Evolutionary conservation across 35 echinoderm and acorn worm species (phyloP).

Genomic region (Lytechinus pictus): DNA sequence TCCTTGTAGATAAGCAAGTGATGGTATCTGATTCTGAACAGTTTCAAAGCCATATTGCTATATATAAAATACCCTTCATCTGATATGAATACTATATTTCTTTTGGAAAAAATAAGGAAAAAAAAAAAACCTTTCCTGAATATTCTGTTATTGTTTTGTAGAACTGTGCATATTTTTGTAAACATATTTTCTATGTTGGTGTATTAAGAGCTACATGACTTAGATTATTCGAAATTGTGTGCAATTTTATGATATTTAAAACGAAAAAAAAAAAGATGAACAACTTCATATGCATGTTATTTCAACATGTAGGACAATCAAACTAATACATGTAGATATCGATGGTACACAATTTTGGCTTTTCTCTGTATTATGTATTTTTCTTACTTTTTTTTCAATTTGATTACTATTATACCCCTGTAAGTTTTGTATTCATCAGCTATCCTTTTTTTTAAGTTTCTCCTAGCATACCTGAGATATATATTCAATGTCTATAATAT

Average conservation of each 20-base stretch:
- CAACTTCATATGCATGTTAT: neutral
- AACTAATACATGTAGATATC: neutral
- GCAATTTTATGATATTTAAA: neutral
- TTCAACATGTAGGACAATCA: neutral
- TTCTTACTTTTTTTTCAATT: neutral
- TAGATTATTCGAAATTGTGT: neutral
- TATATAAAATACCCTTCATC: too few species aligned
- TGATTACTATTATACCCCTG: neutral
- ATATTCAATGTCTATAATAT: too few species aligned
- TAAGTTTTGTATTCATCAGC: neutral
- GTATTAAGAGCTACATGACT: neutral
- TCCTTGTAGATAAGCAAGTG: too few species aligned
- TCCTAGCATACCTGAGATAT: too few species aligned
- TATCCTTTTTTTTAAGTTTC: too few species aligned
- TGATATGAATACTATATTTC: neutral
- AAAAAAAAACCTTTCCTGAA: neutral
- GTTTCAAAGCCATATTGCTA: too few species aligned
- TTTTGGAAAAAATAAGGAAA: neutral
- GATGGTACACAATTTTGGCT: neutral
- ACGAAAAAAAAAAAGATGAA: neutral
- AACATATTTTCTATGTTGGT: neutral
- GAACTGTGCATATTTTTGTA: neutral
- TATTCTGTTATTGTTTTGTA: neutral
- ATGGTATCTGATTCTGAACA: too few species aligned
- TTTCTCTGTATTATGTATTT: neutral